Conservation (phyloP, 2,113 vertebrate genomes). For the Donacobius atricapilla region DNA sequence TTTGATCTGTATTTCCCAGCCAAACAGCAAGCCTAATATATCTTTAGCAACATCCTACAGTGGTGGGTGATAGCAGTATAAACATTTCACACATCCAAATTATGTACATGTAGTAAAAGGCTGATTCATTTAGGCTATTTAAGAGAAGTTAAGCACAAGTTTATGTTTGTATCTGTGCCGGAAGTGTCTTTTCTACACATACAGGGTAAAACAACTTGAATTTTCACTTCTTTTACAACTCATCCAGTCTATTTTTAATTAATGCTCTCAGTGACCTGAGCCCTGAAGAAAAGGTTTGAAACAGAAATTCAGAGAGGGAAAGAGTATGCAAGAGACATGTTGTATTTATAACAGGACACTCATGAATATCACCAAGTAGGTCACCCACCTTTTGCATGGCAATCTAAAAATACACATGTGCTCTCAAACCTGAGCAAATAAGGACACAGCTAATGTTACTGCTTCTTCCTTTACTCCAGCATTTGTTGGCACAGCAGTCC, state of each 20-base stretch:
- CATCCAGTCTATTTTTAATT: neutral
- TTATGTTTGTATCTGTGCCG: neutral
- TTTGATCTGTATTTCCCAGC: neutral
- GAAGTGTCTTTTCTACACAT: neutral
- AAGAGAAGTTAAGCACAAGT: neutral
- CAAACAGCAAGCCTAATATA: neutral
- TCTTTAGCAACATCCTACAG: neutral
- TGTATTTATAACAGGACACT: neutral
- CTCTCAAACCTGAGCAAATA: neutral
- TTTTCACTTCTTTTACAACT: neutral
- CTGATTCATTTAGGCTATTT: neutral
- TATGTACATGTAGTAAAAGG: neutral
- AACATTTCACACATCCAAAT: neutral
- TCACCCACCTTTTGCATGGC: neutral
- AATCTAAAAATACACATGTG: neutral
- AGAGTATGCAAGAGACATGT: neutral
- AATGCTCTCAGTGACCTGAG: neutral
- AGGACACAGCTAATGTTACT: constrained; percentile 7
- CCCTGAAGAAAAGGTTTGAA: neutral
- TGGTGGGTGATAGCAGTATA: neutral
- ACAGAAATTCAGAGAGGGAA: neutral
- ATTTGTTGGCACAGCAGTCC: constrained; percentile 14
- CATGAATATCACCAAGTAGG: neutral
- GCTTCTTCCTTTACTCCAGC: constrained; percentile 47
- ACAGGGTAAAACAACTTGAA: neutral